A percentile compares a stretch with the other conserved stretches of the same genome.
phyloP scores from a whole-genome alignment of 2,113 vertebrate genomes.

The Rallus limicola region DNA sequence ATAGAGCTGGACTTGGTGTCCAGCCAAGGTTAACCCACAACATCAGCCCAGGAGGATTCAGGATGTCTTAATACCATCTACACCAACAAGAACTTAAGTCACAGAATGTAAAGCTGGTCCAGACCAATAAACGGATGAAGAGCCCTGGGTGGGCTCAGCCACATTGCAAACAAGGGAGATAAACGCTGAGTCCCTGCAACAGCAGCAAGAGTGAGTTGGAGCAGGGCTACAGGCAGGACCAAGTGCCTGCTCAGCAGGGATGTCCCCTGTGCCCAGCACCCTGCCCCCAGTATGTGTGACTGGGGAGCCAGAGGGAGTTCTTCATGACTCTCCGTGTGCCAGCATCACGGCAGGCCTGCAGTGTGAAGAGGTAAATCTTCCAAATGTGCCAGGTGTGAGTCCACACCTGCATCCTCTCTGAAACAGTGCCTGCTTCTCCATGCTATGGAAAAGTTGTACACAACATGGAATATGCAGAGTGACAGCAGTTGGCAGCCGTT shows the following conservation, averaged over 20 bases:
- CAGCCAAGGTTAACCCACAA: too few relatives aligned
- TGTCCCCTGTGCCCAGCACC: background rate
- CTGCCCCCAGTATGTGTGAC: rapidly evolving
- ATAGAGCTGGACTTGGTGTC: too few relatives aligned
- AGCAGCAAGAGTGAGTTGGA: background rate
- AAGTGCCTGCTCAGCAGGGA: background rate
- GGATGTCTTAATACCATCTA: background rate
- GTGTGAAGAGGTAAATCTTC: background rate
- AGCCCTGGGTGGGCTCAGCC: background rate
- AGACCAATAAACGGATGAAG: background rate
- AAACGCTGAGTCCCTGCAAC: background rate
- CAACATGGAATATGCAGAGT: background rate
- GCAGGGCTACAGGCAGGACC: background rate
- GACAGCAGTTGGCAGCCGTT: conserved; percentile 33
- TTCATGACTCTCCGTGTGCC: background rate
- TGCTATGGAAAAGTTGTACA: background rate
- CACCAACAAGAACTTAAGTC: background rate
- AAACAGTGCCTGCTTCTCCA: background rate
- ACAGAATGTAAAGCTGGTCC: background rate
- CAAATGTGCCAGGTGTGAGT: background rate
- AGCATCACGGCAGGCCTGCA: background rate
- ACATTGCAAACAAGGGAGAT: rapidly evolving
- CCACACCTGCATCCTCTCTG: conserved; percentile 43
- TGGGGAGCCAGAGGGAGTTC: background rate
- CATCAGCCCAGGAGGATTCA: background rate